Percentiles rank a stretch among this genome's conserved stretches.
Evolutionary conservation across 1,140 invertebrate genomes (phyloP).

Genomic region (Zaprionus taronus): DNA sequence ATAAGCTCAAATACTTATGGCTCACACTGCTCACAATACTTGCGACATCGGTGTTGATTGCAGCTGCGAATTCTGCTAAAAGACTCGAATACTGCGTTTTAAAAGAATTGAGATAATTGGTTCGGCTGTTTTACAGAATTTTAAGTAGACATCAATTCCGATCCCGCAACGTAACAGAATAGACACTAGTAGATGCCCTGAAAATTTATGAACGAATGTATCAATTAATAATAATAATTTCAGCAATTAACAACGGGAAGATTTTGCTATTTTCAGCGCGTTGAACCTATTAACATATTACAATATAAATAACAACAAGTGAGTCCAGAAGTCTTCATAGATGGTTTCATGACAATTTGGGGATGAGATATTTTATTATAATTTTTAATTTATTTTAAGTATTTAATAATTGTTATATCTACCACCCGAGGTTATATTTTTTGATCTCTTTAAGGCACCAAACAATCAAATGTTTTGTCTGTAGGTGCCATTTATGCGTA

Average conservation of each 20-base stretch:
- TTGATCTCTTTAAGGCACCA: too few species aligned
- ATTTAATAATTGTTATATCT: neutral
- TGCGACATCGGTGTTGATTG: slow-evolving; percentile 10
- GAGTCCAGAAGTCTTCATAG: neutral
- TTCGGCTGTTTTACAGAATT: slow-evolving; percentile 9
- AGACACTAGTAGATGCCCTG: slow-evolving; percentile 7
- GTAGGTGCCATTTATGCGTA: too few species aligned
- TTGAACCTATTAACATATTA: neutral
- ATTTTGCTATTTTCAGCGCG: slow-evolving; percentile 1
- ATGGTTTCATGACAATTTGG: neutral
- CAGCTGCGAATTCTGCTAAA: slow-evolving; percentile 5
- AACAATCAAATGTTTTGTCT: too few species aligned
- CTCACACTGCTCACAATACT: neutral
- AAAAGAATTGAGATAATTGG: neutral
- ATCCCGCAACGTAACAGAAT: slow-evolving; percentile 3
- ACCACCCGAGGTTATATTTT: too few species aligned
- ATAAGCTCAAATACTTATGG: slow-evolving; percentile 1
- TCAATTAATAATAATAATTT: slow-evolving; percentile 11
- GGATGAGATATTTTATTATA: neutral
- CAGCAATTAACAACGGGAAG: slow-evolving; percentile 5
- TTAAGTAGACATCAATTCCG: slow-evolving; percentile 9
- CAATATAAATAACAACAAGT: neutral
- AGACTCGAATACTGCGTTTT: neutral
- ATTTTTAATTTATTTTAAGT: neutral
- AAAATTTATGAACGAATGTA: slow-evolving; percentile 5